A percentile compares a stretch with the other conserved stretches of the same genome.
These are phyloP conservation scores for Chlamydotis undulata DNA, from an alignment of 2,113 vertebrate species.

Conservation along the genomic window DNA sequence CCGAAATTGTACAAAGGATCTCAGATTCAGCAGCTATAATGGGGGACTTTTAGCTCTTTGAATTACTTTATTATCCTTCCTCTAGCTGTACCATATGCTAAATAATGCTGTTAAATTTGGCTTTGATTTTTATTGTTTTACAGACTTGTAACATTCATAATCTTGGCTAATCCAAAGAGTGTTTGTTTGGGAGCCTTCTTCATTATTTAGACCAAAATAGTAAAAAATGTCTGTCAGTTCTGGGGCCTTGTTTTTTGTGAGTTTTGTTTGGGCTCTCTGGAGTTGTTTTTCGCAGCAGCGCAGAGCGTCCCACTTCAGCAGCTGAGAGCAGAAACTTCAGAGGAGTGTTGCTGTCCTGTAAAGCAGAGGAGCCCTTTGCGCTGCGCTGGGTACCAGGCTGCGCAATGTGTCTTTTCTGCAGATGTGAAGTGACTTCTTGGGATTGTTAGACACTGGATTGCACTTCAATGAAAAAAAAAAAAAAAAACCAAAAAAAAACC, in stretches of 20 bases:
- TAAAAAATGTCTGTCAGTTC: not conserved
- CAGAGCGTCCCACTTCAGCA: not conserved
- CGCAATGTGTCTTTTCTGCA: not conserved
- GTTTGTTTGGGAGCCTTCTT: slow-evolving; percentile 12
- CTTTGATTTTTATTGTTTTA: slow-evolving; percentile 42
- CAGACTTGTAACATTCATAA: not conserved
- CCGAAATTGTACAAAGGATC: not conserved
- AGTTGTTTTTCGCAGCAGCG: not conserved
- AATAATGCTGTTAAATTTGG: slow-evolving; percentile 57
- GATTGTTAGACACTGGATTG: not conserved
- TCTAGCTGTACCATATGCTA: slow-evolving; percentile 34
- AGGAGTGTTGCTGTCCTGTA: not conserved
- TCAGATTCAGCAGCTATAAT: not conserved
- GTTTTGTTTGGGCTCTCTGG: not conserved
- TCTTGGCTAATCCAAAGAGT: slow-evolving; percentile 27
- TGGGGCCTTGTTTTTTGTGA: not conserved
- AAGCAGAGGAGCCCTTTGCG: accelerated
- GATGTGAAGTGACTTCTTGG: not conserved
- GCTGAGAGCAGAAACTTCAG: not conserved
- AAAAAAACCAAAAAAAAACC: not conserved
- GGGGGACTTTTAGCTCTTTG: not conserved
- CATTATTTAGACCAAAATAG: slow-evolving; percentile 48
- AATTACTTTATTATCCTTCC: slow-evolving; percentile 9
- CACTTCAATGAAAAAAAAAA: not conserved
- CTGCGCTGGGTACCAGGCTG: not conserved